These are phyloP conservation scores for Thryonomys swinderianus DNA, from an alignment of 2,113 vertebrate species.

Conservation along the genomic window DNA sequence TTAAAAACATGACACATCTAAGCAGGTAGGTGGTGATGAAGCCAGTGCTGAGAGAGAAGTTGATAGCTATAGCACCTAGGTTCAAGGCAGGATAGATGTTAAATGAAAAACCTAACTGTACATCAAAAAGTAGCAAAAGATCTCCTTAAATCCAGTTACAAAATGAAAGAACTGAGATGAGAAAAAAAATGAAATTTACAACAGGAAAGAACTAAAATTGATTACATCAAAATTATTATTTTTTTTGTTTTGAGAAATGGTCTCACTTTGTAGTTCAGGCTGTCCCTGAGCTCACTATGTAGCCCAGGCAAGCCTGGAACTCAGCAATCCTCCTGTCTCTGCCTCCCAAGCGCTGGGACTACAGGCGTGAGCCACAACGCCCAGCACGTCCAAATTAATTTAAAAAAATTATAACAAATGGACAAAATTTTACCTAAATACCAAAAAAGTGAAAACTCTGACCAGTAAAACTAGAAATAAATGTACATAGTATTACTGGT, in stretches of 20 bases:
- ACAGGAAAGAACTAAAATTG: background rate
- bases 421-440: background rate
- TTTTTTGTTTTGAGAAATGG: too few species aligned
- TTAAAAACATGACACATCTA: background rate
- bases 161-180: background rate
- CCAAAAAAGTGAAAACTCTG: background rate
- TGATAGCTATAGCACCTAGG: background rate
- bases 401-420: background rate
- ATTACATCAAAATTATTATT: background rate
- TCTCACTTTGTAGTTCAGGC: too few species aligned
- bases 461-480: background rate
- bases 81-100: background rate
- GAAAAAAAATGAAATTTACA: background rate
- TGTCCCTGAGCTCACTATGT: too few species aligned
- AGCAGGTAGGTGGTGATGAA: background rate
- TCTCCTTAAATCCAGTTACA: background rate
- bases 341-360: too few species aligned
- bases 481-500: background rate
- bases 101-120: background rate
- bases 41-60: background rate
- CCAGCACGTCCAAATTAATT: too few species aligned
- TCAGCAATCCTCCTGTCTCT: too few species aligned
- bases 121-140: background rate
- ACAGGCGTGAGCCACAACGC: too few species aligned
- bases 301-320: too few species aligned